Conservation (phyloP, 35 echinoderm and acorn worm species). For the Amphiura filiformis region DNA sequence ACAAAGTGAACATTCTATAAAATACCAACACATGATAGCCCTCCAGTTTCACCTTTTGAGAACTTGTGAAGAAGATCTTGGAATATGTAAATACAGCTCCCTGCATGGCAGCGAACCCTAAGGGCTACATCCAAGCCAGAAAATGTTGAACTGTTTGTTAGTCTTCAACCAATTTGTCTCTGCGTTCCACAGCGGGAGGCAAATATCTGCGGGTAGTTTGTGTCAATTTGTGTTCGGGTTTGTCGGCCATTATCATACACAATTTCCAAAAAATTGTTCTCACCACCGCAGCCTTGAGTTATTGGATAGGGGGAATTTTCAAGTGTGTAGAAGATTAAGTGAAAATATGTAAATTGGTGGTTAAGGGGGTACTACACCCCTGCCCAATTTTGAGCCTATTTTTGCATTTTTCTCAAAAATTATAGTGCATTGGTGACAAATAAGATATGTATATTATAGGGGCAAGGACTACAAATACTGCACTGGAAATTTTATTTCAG, state of each 20-base stretch:
- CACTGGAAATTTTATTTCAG: no score
- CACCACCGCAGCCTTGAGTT: background rate
- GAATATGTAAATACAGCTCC: background rate
- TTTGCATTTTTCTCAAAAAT: no score
- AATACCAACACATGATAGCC: background rate
- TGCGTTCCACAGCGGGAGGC: background rate
- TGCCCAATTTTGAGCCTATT: no score
- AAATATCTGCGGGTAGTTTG: background rate
- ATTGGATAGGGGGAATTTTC: no score
- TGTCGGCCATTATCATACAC: background rate
- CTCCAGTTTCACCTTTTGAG: background rate
- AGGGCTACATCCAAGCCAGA: background rate
- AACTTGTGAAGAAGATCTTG: background rate
- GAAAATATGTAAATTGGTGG: no score
- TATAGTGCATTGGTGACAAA: no score
- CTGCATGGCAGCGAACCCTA: background rate
- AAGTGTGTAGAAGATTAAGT: no score
- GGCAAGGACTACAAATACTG: no score
- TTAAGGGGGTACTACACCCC: no score
- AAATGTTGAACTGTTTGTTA: background rate
- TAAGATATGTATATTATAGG: no score
- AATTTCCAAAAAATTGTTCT: background rate
- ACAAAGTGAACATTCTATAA: no score
- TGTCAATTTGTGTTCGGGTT: background rate
- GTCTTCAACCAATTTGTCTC: constrained; percentile 7